These are phyloP conservation scores for Carlito syrichta DNA, from an alignment of 2,113 vertebrate genomes.

Conservation along the genomic window DNA sequence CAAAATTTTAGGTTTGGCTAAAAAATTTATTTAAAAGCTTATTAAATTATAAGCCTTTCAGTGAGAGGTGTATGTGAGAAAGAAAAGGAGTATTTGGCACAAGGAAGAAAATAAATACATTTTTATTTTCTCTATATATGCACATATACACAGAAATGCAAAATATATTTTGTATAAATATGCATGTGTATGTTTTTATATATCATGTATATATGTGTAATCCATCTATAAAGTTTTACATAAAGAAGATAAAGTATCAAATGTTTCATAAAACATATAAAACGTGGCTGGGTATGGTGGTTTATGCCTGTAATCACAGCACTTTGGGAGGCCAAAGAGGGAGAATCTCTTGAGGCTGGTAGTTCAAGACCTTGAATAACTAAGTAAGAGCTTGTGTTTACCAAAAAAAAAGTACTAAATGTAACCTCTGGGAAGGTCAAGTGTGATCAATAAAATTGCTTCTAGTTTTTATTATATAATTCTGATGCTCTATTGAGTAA, in stretches of 20 bases:
- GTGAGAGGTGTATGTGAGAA: not conserved
- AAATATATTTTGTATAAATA: not conserved
- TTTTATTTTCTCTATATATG: not conserved
- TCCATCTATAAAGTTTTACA: not conserved
- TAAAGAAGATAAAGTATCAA: not conserved
- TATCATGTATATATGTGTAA: not conserved
- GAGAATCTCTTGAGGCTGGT: too few relatives aligned
- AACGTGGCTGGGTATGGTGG: too few relatives aligned
- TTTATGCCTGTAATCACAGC: too few relatives aligned
- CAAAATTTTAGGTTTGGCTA: constrained; percentile 31
- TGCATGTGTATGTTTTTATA: not conserved
- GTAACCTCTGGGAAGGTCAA: not conserved
- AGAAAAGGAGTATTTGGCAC: not conserved
- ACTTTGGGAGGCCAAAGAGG: too few relatives aligned
- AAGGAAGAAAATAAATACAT: not conserved
- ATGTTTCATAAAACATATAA: not conserved
- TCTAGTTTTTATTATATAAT: constrained; percentile 26
- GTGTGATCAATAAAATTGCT: not conserved
- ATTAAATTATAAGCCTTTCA: not conserved
- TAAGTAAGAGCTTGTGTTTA: too few relatives aligned
- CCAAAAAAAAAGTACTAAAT: not conserved
- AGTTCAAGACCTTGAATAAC: too few relatives aligned
- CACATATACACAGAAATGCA: not conserved
- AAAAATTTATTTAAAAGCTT: constrained; percentile 51
- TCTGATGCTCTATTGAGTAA: not conserved